These are phyloP conservation scores for Leptura quadrifasciata DNA, from an alignment of 2,888 invertebrate genomes.

Conservation along the genomic window DNA sequence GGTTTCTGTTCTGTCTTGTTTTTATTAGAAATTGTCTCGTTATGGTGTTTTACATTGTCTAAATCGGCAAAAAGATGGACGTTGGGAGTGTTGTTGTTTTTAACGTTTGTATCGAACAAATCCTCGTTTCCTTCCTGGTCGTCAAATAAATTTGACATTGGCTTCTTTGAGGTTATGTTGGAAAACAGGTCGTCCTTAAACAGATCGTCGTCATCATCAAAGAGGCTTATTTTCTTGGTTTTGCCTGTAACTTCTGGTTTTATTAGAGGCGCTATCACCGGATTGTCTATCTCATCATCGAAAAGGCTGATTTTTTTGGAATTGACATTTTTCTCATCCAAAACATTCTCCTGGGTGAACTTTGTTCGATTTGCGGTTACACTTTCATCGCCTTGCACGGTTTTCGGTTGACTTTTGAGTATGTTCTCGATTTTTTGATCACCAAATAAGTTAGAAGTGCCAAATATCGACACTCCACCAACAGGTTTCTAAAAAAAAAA, in stretches of 20 bases:
- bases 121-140: constrained; percentile 48
- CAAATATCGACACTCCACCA: constrained; percentile 79
- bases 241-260: constrained; percentile 25
- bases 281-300: constrained; percentile 50
- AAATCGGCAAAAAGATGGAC: constrained; percentile 22
- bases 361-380: not conserved
- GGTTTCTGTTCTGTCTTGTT: not conserved
- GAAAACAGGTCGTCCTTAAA: constrained; percentile 70
- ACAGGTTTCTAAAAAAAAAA: constrained; percentile 76
- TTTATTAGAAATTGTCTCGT: not conserved
- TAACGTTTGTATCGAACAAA: constrained; percentile 38
- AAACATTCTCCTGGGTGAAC: not conserved
- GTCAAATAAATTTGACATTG: constrained; percentile 63
- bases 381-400: not conserved
- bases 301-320: constrained; percentile 56
- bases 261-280: not conserved
- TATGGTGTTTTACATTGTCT: constrained; percentile 1
- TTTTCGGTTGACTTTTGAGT: constrained; percentile 50
- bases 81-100: constrained; percentile 14
- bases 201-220: constrained; percentile 61
- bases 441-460: constrained; percentile 64
- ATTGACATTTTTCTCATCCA: not conserved
- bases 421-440: constrained; percentile 53
- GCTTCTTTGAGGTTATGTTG: constrained; percentile 60
- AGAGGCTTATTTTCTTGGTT: constrained; percentile 48